Base-by-base conservation (phyloP, 2,797 vertebrate genomes). In the Tolypeutes matacus region DNA sequence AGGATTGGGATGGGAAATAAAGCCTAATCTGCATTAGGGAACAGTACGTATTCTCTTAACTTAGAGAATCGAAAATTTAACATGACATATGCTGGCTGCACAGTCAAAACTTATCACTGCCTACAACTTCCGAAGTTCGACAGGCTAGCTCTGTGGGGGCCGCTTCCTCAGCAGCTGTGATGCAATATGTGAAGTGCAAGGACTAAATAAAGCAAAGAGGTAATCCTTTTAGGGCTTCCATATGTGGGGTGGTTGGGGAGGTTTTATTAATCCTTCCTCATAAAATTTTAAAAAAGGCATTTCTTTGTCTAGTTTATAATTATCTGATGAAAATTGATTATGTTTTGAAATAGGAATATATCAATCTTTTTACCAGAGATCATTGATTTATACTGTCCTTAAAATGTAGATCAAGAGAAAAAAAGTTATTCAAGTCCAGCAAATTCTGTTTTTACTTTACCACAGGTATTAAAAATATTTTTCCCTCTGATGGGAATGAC, bases 61-160 rank as follows among this genome's bases (percentile, higher is more conserved):
- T 96, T 92, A 95, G 85, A 96, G 91, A 97, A 49, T 31, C 58
- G 95, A 96, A 98, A 96, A 46, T 84, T 95, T 96, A 97, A 97
- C 97, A 95, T 81, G 84, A 25, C 58, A 97, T 86, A 94, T 85
- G 89, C 93, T 13, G 5, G 69, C 92, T 97, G 96, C 84, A 83
- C 18, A 6, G 95, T 95, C 65, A 93, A 81, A 98, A 96, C 96
- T 93, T 94, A 91, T 97, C 95, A 97, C 85, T 64, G 6, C 86
- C 94, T 76, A 90, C 46, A 23, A 14, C 53, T 75, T 46, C 1
- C 39, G 73, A 76, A 64, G 80, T 42, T 78, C 0, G 36, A 72
- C 46, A 93, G 83, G 87, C 85, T 23, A 75, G 42, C 39, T 85
- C 70, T 21, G 25, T 14, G 14, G 93, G 29, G 42, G 53, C 69